Evolutionary conservation across 2,888 invertebrate species (phyloP).

Genomic region (Cheilosia variabilis): DNA sequence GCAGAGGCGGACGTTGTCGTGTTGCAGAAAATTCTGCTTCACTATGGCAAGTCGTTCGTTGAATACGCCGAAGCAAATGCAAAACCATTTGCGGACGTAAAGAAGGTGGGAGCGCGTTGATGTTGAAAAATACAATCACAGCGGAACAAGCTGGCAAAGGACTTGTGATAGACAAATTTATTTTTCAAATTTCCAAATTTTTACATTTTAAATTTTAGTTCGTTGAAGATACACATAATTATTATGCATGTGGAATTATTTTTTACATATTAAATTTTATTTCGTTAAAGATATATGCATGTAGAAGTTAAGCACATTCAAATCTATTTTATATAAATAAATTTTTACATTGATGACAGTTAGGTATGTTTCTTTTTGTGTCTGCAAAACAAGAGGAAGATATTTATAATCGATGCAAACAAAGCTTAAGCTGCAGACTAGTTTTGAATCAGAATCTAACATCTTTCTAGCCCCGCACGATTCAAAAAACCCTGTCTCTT

Average conservation of each 20-base stretch:
- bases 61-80: conserved; percentile 83
- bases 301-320: neutral
- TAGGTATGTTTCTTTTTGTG: too few species aligned
- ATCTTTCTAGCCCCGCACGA: too few species aligned
- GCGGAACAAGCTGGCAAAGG: neutral
- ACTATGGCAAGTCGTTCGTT: conserved; percentile 85
- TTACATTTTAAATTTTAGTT: neutral
- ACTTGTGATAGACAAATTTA: neutral
- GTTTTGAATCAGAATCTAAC: too few species aligned
- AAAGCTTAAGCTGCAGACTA: too few species aligned
- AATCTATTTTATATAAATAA: too few species aligned
- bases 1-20: conserved; percentile 89
- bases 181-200: conserved; percentile 4
- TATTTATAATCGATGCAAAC: too few species aligned
- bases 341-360: too few species aligned
- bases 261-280: neutral
- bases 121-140: neutral
- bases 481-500: too few species aligned
- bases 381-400: too few species aligned
- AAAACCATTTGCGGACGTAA: conserved; percentile 78
- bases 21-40: conserved; percentile 86
- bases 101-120: conserved; percentile 40
- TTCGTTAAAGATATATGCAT: conserved; percentile 3
- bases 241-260: neutral
- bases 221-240: neutral